Conservation (phyloP, 2,888 invertebrate species). For the Metopia argyrocephala region DNA sequence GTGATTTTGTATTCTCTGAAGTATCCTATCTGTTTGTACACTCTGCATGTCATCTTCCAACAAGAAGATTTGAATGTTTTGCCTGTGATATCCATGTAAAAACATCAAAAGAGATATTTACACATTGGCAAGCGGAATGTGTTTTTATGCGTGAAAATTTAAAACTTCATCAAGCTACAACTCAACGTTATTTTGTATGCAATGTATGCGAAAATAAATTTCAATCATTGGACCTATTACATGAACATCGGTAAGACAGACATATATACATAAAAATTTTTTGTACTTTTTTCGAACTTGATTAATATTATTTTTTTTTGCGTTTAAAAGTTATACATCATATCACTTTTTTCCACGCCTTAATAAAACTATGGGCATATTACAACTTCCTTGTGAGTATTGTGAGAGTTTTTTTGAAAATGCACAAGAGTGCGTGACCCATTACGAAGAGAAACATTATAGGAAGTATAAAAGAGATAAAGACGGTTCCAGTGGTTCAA, state of each 20-base stretch:
- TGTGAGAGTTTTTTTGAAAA: slow-evolving; percentile 73
- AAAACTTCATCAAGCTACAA: slow-evolving; percentile 68
- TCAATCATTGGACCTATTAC: slow-evolving; percentile 73
- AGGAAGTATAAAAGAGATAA: slow-evolving; percentile 79
- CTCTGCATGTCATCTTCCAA: slow-evolving; percentile 73
- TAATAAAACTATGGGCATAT: slow-evolving; percentile 64
- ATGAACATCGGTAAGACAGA: slow-evolving; percentile 75
- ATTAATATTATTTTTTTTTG: not conserved
- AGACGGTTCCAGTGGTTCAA: slow-evolving; percentile 67
- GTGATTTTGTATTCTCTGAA: slow-evolving; percentile 81
- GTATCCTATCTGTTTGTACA: slow-evolving; percentile 78
- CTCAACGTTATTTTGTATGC: slow-evolving; percentile 75
- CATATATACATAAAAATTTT: not conserved
- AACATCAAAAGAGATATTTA: slow-evolving; percentile 80
- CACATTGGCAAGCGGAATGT: slow-evolving; percentile 80
- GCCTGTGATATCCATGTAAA: slow-evolving; percentile 78
- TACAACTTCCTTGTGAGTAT: slow-evolving; percentile 76
- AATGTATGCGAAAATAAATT: slow-evolving; percentile 77
- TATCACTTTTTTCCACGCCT: slow-evolving; percentile 77
- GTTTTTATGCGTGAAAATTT: slow-evolving; percentile 73
- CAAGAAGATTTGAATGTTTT: slow-evolving; percentile 75
- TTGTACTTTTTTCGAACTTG: not conserved
- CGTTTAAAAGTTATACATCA: slow-evolving; percentile 70
- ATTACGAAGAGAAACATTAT: slow-evolving; percentile 81
- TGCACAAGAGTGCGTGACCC: slow-evolving; percentile 76